Evolutionary conservation across 2,888 invertebrate genomes (phyloP).

Genomic region (Clunio marinus): DNA sequence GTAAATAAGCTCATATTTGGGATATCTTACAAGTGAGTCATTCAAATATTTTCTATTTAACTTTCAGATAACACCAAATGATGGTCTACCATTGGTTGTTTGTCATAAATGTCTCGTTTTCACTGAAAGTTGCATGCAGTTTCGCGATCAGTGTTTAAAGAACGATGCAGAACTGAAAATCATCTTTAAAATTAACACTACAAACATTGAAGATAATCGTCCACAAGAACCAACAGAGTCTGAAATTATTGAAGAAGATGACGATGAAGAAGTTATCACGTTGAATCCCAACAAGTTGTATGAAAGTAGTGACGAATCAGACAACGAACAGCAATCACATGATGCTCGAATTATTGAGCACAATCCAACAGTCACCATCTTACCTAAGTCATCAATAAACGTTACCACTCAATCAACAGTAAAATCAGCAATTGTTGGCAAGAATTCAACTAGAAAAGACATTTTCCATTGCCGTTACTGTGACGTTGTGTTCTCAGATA

Average conservation of each 20-base stretch:
- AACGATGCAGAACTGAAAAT: slow-evolving; percentile 18
- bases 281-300: slow-evolving; percentile 36
- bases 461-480: slow-evolving; percentile 34
- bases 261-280: slow-evolving; percentile 15
- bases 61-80: slow-evolving; percentile 20
- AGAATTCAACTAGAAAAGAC: not conserved
- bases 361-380: not conserved
- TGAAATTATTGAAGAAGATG: slow-evolving; percentile 21
- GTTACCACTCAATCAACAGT: no score
- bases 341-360: not conserved
- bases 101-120: slow-evolving; percentile 35
- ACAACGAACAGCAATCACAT: not conserved
- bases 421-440: not conserved
- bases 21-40: not conserved
- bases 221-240: not conserved
- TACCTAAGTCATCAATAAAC: not conserved
- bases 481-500: slow-evolving; percentile 34
- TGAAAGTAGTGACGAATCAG: slow-evolving; percentile 27
- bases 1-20: not conserved
- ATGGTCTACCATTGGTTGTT: slow-evolving; percentile 21
- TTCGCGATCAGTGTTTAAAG: not conserved
- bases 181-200: slow-evolving; percentile 16
- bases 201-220: not conserved
- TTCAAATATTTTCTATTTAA: not conserved
- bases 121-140: slow-evolving; percentile 15